Conservation (phyloP, 2,797 vertebrate genomes). For the Danionella dracula region DNA sequence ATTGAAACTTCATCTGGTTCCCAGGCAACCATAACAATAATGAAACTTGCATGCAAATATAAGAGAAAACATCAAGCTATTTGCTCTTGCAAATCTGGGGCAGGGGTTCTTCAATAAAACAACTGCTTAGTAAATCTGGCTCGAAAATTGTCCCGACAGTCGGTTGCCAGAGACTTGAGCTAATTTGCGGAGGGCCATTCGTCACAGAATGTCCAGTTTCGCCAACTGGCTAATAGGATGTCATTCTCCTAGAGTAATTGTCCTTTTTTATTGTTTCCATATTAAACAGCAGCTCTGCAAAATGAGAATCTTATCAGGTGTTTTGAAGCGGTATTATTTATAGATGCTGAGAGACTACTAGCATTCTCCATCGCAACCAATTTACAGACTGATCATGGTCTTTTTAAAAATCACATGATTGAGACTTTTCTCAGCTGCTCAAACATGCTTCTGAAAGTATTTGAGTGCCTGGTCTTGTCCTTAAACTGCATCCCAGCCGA, state of each 20-base stretch:
- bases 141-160: slow-evolving; percentile 20
- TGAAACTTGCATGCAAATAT: slow-evolving; percentile 46
- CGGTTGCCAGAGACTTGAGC: slow-evolving; percentile 22
- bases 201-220: slow-evolving; percentile 33
- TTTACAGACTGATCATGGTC: no score
- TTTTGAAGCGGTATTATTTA: no score
- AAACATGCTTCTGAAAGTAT: neutral
- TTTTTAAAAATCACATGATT: slow-evolving; percentile 19
- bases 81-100: slow-evolving; percentile 38
- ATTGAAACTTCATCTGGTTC: slow-evolving; percentile 45
- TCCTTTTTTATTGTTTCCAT: slow-evolving; percentile 27
- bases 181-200: slow-evolving; percentile 33
- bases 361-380: no score
- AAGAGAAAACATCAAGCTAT: slow-evolving; percentile 18
- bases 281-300: neutral
- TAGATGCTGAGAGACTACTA: no score
- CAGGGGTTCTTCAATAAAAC: slow-evolving; percentile 28
- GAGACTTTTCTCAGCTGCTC: neutral
- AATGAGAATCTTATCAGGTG: slow-evolving; percentile 22
- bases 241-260: slow-evolving; percentile 38
- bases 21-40: slow-evolving; percentile 49
- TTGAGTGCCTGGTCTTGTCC: no score
- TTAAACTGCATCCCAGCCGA: no score
- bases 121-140: slow-evolving; percentile 17
- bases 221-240: slow-evolving; percentile 46